phyloP scores from a whole-genome alignment of 2,797 vertebrate genomes.

The Hoplostethus mediterraneus region DNA sequence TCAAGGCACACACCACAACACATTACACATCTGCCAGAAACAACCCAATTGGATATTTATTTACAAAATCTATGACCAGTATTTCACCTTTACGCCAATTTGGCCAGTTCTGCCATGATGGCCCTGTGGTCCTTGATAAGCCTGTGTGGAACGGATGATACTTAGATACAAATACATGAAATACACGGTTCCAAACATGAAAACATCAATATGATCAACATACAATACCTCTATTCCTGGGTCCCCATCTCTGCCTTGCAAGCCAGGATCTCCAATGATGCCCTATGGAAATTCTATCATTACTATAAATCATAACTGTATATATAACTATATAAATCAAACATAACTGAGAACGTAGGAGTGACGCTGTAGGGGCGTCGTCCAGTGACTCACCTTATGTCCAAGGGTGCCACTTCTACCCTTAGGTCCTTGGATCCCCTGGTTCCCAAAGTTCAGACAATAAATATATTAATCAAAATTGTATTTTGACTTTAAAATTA shows the following conservation, averaged over 20 bases:
- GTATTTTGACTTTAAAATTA: not conserved
- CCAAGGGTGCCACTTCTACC: constrained; percentile 80
- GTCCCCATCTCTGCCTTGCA: constrained; percentile 85
- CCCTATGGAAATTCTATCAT: constrained; percentile 74
- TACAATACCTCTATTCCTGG: constrained; percentile 84
- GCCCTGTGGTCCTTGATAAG: constrained; percentile 89
- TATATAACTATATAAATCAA: constrained; percentile 16
- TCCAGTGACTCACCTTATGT: constrained; percentile 76
- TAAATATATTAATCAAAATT: not conserved
- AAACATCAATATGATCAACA: constrained; percentile 6
- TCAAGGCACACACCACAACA: constrained; percentile 35
- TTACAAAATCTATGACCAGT: constrained; percentile 12
- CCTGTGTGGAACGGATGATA: constrained; percentile 68
- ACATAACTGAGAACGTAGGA: not conserved
- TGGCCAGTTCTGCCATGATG: constrained; percentile 76
- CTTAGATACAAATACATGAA: constrained; percentile 7
- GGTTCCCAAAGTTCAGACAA: constrained; percentile 42
- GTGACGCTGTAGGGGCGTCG: not conserved
- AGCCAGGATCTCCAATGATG: constrained; percentile 86
- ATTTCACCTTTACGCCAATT: constrained; percentile 80
- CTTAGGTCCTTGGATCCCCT: constrained; percentile 81
- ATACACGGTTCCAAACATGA: not conserved
- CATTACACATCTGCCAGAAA: constrained; percentile 44
- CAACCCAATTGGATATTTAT: constrained; percentile 23
- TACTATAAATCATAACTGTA: constrained; percentile 25